phyloP scores from a whole-genome alignment of 1,140 invertebrate species.

The Drusus annulatus region DNA sequence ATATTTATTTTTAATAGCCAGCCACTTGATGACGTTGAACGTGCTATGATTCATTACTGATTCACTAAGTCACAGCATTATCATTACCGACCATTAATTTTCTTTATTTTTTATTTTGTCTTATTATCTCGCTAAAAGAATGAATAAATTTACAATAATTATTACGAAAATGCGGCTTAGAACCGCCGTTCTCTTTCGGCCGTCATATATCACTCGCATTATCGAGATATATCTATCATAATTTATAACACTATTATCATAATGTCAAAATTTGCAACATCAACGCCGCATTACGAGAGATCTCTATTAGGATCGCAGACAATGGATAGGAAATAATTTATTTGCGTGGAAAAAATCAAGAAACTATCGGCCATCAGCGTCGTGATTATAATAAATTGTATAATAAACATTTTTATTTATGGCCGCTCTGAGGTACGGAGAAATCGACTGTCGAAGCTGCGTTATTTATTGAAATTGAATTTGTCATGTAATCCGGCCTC shows the following conservation, averaged over 20 bases:
- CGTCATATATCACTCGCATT: conserved; percentile 29
- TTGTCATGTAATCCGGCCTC: not conserved
- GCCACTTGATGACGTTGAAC: too few relatives aligned
- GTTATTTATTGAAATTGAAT: conserved; percentile 44
- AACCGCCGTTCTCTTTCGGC: conserved; percentile 21
- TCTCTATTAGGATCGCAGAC: conserved; percentile 26
- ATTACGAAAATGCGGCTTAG: not conserved
- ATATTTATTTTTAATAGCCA: too few relatives aligned
- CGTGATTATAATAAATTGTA: conserved; percentile 1
- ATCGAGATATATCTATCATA: conserved; percentile 33
- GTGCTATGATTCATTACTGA: too few relatives aligned
- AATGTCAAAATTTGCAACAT: conserved; percentile 40
- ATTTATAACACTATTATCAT: conserved; percentile 28
- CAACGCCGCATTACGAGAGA: not conserved
- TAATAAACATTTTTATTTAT: conserved; percentile 42
- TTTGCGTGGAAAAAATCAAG: conserved; percentile 19
- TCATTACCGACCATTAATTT: too few relatives aligned
- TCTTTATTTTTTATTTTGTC: not conserved
- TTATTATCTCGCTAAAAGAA: not conserved
- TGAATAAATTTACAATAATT: conserved; percentile 31
- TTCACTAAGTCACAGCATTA: too few relatives aligned
- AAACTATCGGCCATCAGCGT: conserved; percentile 12
- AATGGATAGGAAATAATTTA: conserved; percentile 1
- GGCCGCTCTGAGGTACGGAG: conserved; percentile 11
- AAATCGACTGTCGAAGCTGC: conserved; percentile 35